Base-by-base conservation (phyloP, 23 tunicate species). In the Phallusia fumigata region DNA sequence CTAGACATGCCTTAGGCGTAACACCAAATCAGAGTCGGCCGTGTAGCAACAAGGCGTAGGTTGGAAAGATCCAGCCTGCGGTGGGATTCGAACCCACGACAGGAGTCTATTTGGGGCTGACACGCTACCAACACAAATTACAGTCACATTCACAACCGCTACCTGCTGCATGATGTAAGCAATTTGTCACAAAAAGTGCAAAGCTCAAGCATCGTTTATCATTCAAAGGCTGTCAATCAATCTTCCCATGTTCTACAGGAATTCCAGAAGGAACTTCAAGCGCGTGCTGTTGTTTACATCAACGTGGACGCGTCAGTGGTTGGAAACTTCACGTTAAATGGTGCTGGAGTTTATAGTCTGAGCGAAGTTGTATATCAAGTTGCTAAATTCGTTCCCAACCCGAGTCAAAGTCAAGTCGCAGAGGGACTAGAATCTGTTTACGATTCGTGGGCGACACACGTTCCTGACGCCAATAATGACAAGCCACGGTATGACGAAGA, bases 241-340 rank as follows among this genome's bases (percentile, higher is more conserved):
- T 5, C 47, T 58, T 58, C 13, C 16, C 16, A 16, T 58, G 69
- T 6, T 58, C 28, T 53, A 12, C 53, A 89, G 93, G 84, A 89
- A 52, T 84, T 83, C 45, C 93, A 88, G 49, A 88, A 88, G 3
- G 84, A 35, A 0, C 76, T 88, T 10, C 53, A 40, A 33, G 76
- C 88, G 19, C 84, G 93, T 36, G 35, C 97, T 0, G 82, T 91
- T 74, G 92, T 81, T 26, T 91, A 91, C 76, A 32, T 91, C 11
- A 91, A 91, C 65, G 77, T 74, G 0, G 97, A 91, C 72, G 53
- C 73, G 28, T 36, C 76, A 2, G 88, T 91, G n/a, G 24, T 0
- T 5, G 97, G 91, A 34, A 81, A 83, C 18, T 87, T 36, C 77
- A 32, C 88, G 0, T 75, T 91, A 30, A 65, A 35, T 18, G 93